Conservation (phyloP, 2,797 vertebrate species). For the Notolepis coatsorum region DNA sequence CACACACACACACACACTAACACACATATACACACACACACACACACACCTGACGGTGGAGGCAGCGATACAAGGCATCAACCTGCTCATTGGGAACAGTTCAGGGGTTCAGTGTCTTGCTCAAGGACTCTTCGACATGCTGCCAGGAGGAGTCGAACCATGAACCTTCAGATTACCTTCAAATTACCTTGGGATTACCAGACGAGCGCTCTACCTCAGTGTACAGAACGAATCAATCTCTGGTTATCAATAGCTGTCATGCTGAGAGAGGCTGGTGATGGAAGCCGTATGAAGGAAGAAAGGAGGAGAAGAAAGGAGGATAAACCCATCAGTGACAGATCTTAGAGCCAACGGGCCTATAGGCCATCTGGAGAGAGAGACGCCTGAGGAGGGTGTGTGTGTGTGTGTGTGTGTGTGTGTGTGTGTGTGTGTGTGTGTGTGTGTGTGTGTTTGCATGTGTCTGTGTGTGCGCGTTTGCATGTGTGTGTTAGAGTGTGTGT, state of each 20-base stretch:
- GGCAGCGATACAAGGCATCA: too few species aligned
- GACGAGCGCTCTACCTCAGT: too few species aligned
- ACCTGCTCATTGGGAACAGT: too few species aligned
- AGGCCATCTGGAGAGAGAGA: slow-evolving; percentile 71
- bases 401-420: background rate
- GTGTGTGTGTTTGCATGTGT: slow-evolving; percentile 14
- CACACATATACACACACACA: background rate
- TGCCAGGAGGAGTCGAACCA: too few species aligned
- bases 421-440: slow-evolving; percentile 15
- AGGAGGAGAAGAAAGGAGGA: slow-evolving; percentile 36
- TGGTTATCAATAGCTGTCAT: too few species aligned
- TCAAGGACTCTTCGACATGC: too few species aligned
- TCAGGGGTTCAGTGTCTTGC: too few species aligned
- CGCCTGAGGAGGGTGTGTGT: slow-evolving; percentile 50
- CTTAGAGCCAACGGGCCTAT: slow-evolving; percentile 42
- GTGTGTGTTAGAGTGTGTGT: slow-evolving; percentile 19
- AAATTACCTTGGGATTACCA: too few species aligned
- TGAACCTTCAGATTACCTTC: too few species aligned
- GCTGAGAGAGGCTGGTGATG: background rate
- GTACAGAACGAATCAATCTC: too few species aligned
- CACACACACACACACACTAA: background rate
- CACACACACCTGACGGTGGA: background rate
- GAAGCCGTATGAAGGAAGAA: slow-evolving; percentile 23
- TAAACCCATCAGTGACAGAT: slow-evolving; percentile 50
- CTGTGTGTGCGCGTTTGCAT: slow-evolving; percentile 2